phyloP scores from a whole-genome alignment of 2,888 invertebrate genomes.

The Harpalus rubripes region DNA sequence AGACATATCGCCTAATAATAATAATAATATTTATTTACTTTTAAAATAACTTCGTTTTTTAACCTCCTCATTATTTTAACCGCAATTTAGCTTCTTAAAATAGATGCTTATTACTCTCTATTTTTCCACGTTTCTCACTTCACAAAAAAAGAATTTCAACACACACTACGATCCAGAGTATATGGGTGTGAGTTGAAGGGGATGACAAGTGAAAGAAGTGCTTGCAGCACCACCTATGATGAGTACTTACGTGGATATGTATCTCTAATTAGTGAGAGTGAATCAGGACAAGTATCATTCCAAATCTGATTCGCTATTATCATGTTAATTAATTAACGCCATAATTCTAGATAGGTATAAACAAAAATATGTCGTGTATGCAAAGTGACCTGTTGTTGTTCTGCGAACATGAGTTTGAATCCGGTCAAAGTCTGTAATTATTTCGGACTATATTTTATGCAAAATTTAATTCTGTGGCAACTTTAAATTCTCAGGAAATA shows the following conservation, averaged over 20 bases:
- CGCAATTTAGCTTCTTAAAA: conserved; percentile 32
- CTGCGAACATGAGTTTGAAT: too few species aligned
- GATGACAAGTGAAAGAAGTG: conserved; percentile 31
- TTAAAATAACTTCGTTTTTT: neutral
- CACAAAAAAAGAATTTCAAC: neutral
- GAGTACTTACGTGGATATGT: conserved; percentile 35
- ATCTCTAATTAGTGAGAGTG: conserved; percentile 42
- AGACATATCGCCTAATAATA: too few species aligned
- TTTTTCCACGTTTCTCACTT: neutral
- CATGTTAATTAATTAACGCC: neutral
- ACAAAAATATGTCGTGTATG: neutral
- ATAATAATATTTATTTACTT: neutral
- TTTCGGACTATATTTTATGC: too few species aligned
- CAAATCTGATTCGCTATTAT: neutral
- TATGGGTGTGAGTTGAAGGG: conserved; percentile 10
- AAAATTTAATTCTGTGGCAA: too few species aligned
- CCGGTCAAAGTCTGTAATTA: too few species aligned
- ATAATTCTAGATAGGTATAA: neutral
- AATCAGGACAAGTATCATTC: neutral
- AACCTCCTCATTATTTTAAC: conserved; percentile 42
- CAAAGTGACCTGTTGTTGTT: too few species aligned
- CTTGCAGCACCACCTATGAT: conserved; percentile 26
- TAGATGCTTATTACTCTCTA: conserved; percentile 31
- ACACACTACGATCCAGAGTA: neutral
- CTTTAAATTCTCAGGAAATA: too few species aligned